These are phyloP conservation scores for Parthenolecanium corni DNA, from an alignment of 2,888 invertebrate species.

Conservation along the genomic window DNA sequence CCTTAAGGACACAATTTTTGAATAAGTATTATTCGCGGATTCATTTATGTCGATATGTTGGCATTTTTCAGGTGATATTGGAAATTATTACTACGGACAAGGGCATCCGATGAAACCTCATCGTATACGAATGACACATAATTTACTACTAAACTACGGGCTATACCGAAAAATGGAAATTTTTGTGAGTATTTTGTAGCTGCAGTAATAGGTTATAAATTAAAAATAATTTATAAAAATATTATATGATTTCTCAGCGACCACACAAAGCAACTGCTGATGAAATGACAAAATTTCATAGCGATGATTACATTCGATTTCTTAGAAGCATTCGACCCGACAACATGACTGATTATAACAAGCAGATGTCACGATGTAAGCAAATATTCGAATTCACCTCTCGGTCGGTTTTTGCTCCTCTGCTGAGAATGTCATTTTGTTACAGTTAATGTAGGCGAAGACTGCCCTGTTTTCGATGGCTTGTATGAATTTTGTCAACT, in stretches of 20 bases:
- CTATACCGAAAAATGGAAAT: conserved; percentile 99
- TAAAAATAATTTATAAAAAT: too few species aligned
- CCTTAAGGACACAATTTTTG: too few species aligned
- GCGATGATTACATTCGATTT: conserved; percentile 97
- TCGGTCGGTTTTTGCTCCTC: not conserved
- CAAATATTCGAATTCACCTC: conserved; percentile 29
- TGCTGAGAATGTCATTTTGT: not conserved
- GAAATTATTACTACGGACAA: conserved; percentile 99
- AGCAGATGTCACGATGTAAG: conserved; percentile 97
- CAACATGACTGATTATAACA: conserved; percentile 98
- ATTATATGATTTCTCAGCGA: conserved; percentile 50
- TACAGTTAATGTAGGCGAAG: conserved; percentile 91
- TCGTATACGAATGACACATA: conserved; percentile 99
- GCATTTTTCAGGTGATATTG: conserved; percentile 79
- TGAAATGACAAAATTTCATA: conserved; percentile 99
- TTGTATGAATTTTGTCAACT: conserved; percentile 98
- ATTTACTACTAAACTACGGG: conserved; percentile 95
- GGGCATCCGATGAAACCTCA: conserved; percentile 99
- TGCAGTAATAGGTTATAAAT: too few species aligned
- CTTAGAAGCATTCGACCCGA: conserved; percentile 93
- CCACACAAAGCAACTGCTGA: conserved; percentile 98
- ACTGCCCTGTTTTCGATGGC: conserved; percentile 99
- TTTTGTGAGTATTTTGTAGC: conserved; percentile 69
- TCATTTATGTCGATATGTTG: not conserved
- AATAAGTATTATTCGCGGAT: too few species aligned